Percentiles rank a stretch among this genome's conserved stretches.
phyloP scores from a whole-genome alignment of 2,113 vertebrate genomes.

The Trinectes maculatus region DNA sequence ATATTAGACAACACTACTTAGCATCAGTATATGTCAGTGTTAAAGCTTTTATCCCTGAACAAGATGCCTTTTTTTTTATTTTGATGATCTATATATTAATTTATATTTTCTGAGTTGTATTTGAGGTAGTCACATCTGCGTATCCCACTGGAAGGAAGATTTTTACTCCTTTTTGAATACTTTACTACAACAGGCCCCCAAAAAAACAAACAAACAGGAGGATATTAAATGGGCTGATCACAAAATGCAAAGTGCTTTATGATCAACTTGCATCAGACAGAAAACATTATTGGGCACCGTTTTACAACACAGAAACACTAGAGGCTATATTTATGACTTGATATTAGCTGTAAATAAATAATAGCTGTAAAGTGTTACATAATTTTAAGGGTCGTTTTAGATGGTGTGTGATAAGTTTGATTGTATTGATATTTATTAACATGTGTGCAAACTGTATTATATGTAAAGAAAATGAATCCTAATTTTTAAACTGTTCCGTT shows the following conservation, averaged over 20 bases:
- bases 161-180: constrained; percentile 39
- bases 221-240: constrained; percentile 25
- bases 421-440: constrained; percentile 88
- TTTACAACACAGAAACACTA: constrained; percentile 58
- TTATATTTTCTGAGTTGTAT: constrained; percentile 37
- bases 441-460: constrained; percentile 84
- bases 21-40: constrained; percentile 38
- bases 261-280: constrained; percentile 27
- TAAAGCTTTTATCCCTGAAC: constrained; percentile 50
- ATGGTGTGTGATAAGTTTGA: constrained; percentile 76
- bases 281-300: constrained; percentile 45
- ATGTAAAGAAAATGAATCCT: constrained; percentile 85
- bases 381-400: constrained; percentile 72
- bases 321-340: constrained; percentile 67
- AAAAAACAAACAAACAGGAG: constrained; percentile 16
- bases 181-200: constrained; percentile 52
- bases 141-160: constrained; percentile 47
- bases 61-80: constrained; percentile 71
- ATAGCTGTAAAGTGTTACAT: constrained; percentile 61
- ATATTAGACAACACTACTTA: constrained; percentile 23
- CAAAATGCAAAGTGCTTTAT: constrained; percentile 30
- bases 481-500: constrained; percentile 82
- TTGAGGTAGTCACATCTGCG: constrained; percentile 37
- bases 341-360: constrained; percentile 73
- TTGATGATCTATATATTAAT: constrained; percentile 30